Percentiles rank a stretch among this genome's conserved stretches.
phyloP scores from a whole-genome alignment of 2,113 vertebrate genomes.

The Oryzias woworae region DNA sequence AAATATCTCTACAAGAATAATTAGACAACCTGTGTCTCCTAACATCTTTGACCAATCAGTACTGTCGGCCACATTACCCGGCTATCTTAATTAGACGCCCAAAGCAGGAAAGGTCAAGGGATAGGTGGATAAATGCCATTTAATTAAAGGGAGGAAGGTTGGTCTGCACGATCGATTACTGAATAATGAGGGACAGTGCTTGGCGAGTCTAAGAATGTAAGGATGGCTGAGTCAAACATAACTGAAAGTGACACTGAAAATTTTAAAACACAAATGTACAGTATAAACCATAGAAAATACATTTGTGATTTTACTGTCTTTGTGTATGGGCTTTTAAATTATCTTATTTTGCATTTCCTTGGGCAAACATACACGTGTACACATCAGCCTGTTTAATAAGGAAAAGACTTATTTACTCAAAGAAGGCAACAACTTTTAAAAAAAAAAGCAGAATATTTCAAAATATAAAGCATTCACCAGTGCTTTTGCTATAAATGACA shows the following conservation, averaged over 20 bases:
- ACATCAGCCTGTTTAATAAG: too few relatives aligned
- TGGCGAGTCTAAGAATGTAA: slow-evolving; percentile 1
- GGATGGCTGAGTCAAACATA: slow-evolving; percentile 3
- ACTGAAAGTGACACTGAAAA: neutral
- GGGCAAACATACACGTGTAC: too few relatives aligned
- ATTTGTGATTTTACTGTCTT: neutral
- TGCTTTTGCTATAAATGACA: too few relatives aligned
- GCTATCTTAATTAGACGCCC: slow-evolving; percentile 65
- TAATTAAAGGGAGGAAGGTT: slow-evolving; percentile 65
- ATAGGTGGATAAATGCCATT: slow-evolving; percentile 73
- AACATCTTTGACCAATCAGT: slow-evolving; percentile 55
- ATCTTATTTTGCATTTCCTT: too few relatives aligned
- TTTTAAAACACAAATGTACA: too few relatives aligned
- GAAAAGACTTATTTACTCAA: too few relatives aligned
- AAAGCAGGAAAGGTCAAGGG: slow-evolving; percentile 71
- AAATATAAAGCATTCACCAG: too few relatives aligned
- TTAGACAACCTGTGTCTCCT: slow-evolving; percentile 33
- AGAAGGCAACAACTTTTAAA: too few relatives aligned
- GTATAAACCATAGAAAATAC: too few relatives aligned
- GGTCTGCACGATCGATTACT: slow-evolving; percentile 53
- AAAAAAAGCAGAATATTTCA: too few relatives aligned
- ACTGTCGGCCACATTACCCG: slow-evolving; percentile 58
- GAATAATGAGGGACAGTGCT: slow-evolving; percentile 47
- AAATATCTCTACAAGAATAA: slow-evolving; percentile 31
- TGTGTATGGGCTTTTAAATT: too few relatives aligned